phyloP scores from a whole-genome alignment of 2,797 vertebrate species.

The Loris lydekkerianus region DNA sequence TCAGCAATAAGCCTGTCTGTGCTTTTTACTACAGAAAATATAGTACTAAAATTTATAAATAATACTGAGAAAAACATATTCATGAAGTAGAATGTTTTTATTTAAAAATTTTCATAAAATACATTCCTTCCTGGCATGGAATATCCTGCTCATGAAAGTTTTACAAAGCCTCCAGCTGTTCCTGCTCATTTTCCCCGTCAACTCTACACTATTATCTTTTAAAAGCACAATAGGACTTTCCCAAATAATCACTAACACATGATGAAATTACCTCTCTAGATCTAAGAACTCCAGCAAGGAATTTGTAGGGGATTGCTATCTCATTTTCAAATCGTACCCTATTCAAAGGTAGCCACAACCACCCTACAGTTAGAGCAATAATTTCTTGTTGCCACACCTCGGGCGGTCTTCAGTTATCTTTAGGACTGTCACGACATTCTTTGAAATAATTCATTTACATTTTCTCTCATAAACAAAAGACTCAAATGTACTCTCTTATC shows the following conservation, averaged over 20 bases:
- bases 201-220: constrained; percentile 20
- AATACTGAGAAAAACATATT: constrained; percentile 38
- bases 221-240: constrained; percentile 57
- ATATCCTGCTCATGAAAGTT: not conserved
- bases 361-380: not conserved
- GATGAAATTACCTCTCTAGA: constrained; percentile 51
- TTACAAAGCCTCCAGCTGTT: constrained; percentile 53
- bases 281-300: constrained; percentile 25
- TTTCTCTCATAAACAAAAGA: constrained; percentile 22
- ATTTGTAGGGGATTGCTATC: not conserved
- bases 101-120: constrained; percentile 49
- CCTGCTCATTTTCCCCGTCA: not conserved
- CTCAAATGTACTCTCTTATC: not conserved
- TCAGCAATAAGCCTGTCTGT: not conserved
- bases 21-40: not conserved
- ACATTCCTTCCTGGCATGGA: not conserved
- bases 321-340: constrained; percentile 39
- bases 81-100: not conserved
- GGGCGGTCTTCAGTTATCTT: not conserved
- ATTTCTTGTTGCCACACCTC: not conserved
- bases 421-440: not conserved
- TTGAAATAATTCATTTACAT: constrained; percentile 52
- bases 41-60: constrained; percentile 37
- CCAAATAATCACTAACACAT: constrained; percentile 44
- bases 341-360: not conserved